Conservation (phyloP, 2,797 vertebrate species). For the Urophycis tenuis region DNA sequence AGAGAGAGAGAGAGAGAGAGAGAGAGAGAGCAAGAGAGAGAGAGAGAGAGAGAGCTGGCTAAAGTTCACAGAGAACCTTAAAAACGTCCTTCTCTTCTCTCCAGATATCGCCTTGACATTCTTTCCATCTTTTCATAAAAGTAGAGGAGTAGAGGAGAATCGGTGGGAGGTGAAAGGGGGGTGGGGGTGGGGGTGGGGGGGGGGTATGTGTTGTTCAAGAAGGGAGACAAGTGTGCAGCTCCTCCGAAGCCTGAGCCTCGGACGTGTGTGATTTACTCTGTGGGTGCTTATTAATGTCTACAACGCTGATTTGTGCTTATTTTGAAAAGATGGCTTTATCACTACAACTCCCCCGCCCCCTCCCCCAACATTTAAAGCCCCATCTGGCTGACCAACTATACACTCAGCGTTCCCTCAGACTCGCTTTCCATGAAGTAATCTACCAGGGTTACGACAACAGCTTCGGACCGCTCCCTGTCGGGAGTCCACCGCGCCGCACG, state of each 20-base stretch:
- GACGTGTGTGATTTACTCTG: conserved; percentile 64
- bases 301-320: conserved; percentile 51
- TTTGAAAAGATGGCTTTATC: conserved; percentile 58
- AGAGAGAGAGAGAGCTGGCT: conserved; percentile 55
- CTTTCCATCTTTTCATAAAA: conserved; percentile 73
- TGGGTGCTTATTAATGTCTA: conserved; percentile 60
- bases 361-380: conserved; percentile 24
- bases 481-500: no score
- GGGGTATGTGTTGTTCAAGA: conserved; percentile 62
- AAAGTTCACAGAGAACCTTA: conserved; percentile 65
- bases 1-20: conserved; percentile 20
- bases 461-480: neutral
- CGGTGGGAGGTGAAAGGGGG: neutral
- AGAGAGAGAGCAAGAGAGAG: conserved; percentile 20
- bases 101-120: conserved; percentile 70
- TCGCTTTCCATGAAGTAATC: conserved; percentile 36
- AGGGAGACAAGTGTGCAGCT: conserved; percentile 58
- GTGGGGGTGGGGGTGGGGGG: neutral
- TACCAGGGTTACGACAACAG: conserved; percentile 28
- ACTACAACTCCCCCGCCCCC: conserved; percentile 23
- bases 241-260: conserved; percentile 52
- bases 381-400: conserved; percentile 45
- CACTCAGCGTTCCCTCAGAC: conserved; percentile 24
- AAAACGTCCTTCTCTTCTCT: conserved; percentile 64
- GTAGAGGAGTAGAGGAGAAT: conserved; percentile 64